These are phyloP conservation scores for Sycobia sp. DNA, from an alignment of 1,140 invertebrate species.

Conservation along the genomic window DNA sequence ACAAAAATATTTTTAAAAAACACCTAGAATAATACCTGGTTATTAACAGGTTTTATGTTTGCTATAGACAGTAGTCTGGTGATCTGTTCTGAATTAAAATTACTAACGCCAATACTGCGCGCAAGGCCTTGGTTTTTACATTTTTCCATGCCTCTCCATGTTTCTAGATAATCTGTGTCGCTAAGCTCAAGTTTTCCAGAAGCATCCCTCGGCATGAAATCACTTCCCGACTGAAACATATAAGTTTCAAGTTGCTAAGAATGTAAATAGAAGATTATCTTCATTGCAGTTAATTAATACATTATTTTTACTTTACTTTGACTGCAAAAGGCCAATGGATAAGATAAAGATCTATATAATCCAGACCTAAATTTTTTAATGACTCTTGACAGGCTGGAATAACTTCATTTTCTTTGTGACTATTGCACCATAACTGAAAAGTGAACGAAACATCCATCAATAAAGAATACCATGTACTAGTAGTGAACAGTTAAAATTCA, in stretches of 20 bases:
- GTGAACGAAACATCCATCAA: too few relatives aligned
- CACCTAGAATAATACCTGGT: too few relatives aligned
- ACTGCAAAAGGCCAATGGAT: conserved; percentile 80
- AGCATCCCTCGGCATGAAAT: conserved; percentile 57
- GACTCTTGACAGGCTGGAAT: conserved; percentile 64
- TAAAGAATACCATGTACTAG: too few relatives aligned
- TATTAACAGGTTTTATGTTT: conserved; percentile 75
- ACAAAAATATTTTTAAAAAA: too few relatives aligned
- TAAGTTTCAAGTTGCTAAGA: too few relatives aligned
- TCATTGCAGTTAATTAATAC: too few relatives aligned
- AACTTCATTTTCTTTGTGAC: conserved; percentile 58
- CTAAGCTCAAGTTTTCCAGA: conserved; percentile 53
- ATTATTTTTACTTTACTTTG: conserved; percentile 61
- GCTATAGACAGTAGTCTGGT: conserved; percentile 68
- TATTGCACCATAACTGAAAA: conserved; percentile 68
- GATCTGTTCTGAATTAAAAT: conserved; percentile 85
- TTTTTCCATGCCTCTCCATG: conserved; percentile 79
- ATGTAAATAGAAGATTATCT: too few relatives aligned
- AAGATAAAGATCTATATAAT: conserved; percentile 79
- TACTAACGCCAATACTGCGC: conserved; percentile 86
- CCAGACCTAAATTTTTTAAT: conserved; percentile 68
- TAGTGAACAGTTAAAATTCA: too few relatives aligned
- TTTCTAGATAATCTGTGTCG: conserved; percentile 67
- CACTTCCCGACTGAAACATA: too few relatives aligned
- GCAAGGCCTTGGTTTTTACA: conserved; percentile 71